These are phyloP conservation scores for Choloepus didactylus DNA, from an alignment of 2,797 vertebrate genomes.

Conservation along the genomic window DNA sequence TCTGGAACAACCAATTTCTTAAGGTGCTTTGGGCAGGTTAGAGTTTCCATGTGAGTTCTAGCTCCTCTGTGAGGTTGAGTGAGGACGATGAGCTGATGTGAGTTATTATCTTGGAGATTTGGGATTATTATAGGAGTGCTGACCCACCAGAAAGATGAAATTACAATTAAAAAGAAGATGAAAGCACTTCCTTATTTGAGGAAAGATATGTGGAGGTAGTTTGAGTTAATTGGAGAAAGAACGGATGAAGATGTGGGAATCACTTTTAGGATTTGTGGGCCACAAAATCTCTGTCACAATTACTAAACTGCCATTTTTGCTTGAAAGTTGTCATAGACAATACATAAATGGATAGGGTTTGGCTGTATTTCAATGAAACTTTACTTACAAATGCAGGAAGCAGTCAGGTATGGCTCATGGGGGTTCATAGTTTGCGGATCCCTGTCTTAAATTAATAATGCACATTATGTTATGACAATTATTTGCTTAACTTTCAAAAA, in stretches of 20 bases:
- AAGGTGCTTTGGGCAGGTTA: neutral
- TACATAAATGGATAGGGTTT: neutral
- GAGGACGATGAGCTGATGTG: neutral
- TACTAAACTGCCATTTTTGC: neutral
- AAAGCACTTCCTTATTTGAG: neutral
- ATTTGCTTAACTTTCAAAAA: neutral
- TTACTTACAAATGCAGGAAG: neutral
- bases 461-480: neutral
- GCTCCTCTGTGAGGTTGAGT: neutral
- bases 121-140: neutral
- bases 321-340: neutral
- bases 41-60: neutral
- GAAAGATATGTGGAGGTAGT: neutral
- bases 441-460: neutral
- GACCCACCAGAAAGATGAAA: neutral
- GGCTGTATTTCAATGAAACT: neutral
- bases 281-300: neutral
- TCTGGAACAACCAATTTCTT: neutral
- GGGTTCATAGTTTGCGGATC: neutral
- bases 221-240: slow-evolving; percentile 20
- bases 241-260: neutral
- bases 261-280: neutral
- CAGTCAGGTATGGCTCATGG: neutral
- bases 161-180: slow-evolving; percentile 47
- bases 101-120: neutral